Percentiles rank a stretch among this genome's conserved stretches.
These are phyloP conservation scores for Manduca sexta DNA, from an alignment of 1,140 invertebrate species.

Conservation along the genomic window DNA sequence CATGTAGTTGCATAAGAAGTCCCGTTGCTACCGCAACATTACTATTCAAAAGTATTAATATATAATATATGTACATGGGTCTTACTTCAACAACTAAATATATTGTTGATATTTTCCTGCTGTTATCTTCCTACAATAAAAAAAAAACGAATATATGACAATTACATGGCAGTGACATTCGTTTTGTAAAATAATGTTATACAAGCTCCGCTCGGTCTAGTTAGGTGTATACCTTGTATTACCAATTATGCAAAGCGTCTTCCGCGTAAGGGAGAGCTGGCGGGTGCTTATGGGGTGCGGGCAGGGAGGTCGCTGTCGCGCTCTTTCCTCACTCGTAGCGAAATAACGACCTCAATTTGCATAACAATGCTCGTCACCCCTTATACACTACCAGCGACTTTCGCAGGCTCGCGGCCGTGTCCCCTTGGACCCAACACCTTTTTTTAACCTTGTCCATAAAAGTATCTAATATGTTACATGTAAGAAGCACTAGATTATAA, in stretches of 20 bases:
- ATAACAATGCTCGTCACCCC: conserved; percentile 72
- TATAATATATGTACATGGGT: too few species aligned
- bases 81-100: too few species aligned
- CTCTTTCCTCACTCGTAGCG: conserved; percentile 70
- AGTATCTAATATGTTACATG: not conserved
- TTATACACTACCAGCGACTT: conserved; percentile 66
- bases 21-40: too few species aligned
- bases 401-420: conserved; percentile 54
- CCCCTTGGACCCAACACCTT: conserved; percentile 60
- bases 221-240: conserved; percentile 48
- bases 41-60: too few species aligned
- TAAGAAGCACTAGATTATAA: not conserved
- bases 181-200: too few species aligned
- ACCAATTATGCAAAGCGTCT: conserved; percentile 70
- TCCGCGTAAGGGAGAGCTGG: conserved; percentile 51
- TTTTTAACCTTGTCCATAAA: conserved; percentile 26
- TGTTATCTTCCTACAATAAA: too few species aligned
- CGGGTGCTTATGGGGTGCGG: conserved; percentile 43
- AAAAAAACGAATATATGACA: too few species aligned
- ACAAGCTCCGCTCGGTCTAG: not conserved
- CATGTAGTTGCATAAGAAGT: too few species aligned
- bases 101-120: too few species aligned
- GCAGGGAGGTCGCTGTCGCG: conserved; percentile 58
- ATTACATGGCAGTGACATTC: too few species aligned
- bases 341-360: conserved; percentile 73